These are phyloP conservation scores for Melieria picta DNA, from an alignment of 2,888 invertebrate genomes.

Conservation along the genomic window DNA sequence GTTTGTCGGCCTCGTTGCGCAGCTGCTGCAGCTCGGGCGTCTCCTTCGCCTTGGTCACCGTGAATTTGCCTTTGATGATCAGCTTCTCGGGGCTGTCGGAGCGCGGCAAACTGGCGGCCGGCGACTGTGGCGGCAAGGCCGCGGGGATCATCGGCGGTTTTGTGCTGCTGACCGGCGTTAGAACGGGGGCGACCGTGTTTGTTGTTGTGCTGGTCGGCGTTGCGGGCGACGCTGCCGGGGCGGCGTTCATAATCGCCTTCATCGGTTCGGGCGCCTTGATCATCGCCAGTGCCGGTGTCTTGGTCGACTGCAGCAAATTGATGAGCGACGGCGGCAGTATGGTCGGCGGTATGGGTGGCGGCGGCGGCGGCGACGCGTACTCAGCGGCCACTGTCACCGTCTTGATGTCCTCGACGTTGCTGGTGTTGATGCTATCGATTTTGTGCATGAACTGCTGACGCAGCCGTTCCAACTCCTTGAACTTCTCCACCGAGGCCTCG, in stretches of 20 bases:
- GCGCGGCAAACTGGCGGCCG: neutral
- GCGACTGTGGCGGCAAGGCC: neutral
- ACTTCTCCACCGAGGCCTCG: conserved; percentile 57
- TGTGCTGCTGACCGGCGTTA: neutral
- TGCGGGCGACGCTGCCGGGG: neutral
- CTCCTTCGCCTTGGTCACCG: conserved; percentile 67
- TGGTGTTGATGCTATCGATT: conserved; percentile 63
- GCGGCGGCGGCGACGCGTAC: conserved; percentile 59
- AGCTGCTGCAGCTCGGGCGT: conserved; percentile 50
- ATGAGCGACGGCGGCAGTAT: conserved; percentile 54
- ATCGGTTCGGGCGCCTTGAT: conserved; percentile 27
- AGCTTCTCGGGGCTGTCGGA: conserved; percentile 34
- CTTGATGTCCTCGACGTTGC: conserved; percentile 57
- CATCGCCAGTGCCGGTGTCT: conserved; percentile 28
- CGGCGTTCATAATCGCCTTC: conserved; percentile 3
- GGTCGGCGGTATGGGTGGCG: conserved; percentile 60
- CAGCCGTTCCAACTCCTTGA: conserved; percentile 59
- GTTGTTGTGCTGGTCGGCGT: neutral
- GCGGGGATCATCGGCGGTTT: neutral
- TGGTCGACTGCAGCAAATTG: conserved; percentile 54
- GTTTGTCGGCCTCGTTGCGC: conserved; percentile 58
- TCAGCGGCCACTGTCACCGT: conserved; percentile 50
- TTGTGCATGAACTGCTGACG: conserved; percentile 64
- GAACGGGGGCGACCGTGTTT: neutral
- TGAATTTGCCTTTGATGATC: conserved; percentile 68